These are phyloP conservation scores for Drosophila lini DNA, from an alignment of 1,140 invertebrate genomes.

Conservation along the genomic window DNA sequence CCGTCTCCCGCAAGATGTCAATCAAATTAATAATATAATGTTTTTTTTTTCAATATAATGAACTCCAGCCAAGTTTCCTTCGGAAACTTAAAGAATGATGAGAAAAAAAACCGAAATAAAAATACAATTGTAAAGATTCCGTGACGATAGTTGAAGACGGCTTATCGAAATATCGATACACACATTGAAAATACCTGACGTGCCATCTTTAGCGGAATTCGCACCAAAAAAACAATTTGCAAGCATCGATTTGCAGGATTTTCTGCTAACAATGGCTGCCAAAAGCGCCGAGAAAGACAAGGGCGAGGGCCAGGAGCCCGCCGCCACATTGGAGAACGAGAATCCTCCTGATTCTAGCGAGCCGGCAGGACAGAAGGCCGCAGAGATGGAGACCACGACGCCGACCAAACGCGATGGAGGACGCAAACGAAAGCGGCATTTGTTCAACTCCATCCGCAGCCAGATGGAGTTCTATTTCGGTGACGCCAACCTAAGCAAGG, in stretches of 20 bases:
- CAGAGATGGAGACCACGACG: neutral
- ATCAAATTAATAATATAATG: no score
- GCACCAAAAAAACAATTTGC: neutral
- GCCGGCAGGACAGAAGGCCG: neutral
- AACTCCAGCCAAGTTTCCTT: no score
- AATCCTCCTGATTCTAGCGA: constrained; percentile 2
- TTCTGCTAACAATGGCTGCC: constrained; percentile 11
- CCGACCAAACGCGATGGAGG: constrained; percentile 33
- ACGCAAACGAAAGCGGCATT: constrained; percentile 86
- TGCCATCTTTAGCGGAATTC: constrained; percentile 4
- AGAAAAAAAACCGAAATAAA: no score
- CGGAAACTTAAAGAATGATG: no score
- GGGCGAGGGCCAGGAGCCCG: constrained; percentile 19
- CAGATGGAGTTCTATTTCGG: constrained; percentile 98
- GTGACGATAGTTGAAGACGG: neutral
- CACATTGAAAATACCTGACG: neutral
- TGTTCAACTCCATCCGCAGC: constrained; percentile 88
- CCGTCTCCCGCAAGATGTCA: no score
- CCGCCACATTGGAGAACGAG: neutral
- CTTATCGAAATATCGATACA: constrained; percentile 7
- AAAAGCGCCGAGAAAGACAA: constrained; percentile 27
- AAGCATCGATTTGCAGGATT: neutral
- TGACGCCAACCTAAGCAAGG: constrained; percentile 94
- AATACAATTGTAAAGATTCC: no score
- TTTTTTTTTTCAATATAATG: no score